Evolutionary conservation across 1,140 invertebrate species (phyloP).

Genomic region (Eupristina koningsbergeri): DNA sequence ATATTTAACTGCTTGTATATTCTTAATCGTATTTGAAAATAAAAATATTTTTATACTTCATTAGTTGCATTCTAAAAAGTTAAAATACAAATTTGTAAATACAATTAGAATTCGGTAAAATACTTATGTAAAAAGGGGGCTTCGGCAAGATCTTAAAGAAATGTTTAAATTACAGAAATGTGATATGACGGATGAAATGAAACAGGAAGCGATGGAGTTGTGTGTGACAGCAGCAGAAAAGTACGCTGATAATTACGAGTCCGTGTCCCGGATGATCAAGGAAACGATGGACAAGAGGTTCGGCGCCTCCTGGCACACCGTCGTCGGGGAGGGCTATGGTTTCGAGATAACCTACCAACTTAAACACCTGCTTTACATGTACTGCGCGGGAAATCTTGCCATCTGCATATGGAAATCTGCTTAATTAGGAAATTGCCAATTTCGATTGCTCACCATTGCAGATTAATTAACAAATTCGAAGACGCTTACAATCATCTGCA

Average conservation of each 20-base stretch:
- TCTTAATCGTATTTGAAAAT: no score
- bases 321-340: slow-evolving; percentile 95
- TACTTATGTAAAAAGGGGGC: no score
- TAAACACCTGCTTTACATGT: slow-evolving; percentile 95
- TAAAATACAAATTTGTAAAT: no score
- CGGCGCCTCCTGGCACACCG: slow-evolving; percentile 93
- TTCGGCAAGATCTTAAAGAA: no score
- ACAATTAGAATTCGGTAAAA: no score
- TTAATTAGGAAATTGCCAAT: slow-evolving; percentile 29
- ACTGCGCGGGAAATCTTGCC: slow-evolving; percentile 92
- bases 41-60: no score
- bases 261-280: slow-evolving; percentile 91
- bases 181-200: slow-evolving; percentile 95
- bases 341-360: slow-evolving; percentile 95
- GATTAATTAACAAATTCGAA: background rate
- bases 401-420: slow-evolving; percentile 91
- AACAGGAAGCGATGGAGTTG: slow-evolving; percentile 90
- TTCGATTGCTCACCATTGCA: background rate
- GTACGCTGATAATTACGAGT: slow-evolving; percentile 83
- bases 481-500: background rate
- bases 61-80: no score
- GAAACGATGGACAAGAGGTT: slow-evolving; percentile 97
- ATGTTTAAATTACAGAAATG: slow-evolving; percentile 77
- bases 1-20: no score
- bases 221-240: slow-evolving; percentile 95